Conservation (phyloP, 2,888 invertebrate genomes). For the Julus scandinavius region DNA sequence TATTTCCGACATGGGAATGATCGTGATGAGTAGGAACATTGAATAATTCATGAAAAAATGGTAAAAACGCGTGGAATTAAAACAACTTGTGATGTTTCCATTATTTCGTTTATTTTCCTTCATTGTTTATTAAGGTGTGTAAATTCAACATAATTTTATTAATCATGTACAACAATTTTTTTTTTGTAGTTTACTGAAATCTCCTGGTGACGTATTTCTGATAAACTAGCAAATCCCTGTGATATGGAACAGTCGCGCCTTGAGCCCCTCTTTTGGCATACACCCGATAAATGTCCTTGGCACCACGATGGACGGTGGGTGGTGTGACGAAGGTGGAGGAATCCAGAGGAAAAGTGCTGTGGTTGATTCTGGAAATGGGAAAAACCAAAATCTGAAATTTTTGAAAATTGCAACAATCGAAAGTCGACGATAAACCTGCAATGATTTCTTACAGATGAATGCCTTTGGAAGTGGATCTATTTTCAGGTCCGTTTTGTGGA, state of each 20-base stretch:
- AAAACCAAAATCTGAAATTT: background rate
- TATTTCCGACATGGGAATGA: no score
- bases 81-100: no score
- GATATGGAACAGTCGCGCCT: constrained; percentile 67
- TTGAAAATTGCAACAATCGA: background rate
- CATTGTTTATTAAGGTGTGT: no score
- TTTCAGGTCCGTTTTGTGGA: constrained; percentile 4
- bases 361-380: constrained; percentile 68
- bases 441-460: constrained; percentile 53
- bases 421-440: background rate
- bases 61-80: no score
- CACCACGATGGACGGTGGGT: constrained; percentile 74
- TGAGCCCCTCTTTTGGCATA: constrained; percentile 73
- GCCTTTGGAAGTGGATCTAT: background rate
- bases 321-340: constrained; percentile 74
- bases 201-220: constrained; percentile 49
- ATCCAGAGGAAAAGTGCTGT: constrained; percentile 75
- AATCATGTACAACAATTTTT: no score
- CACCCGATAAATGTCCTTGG: constrained; percentile 76
- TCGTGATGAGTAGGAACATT: no score
- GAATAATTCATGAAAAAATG: no score
- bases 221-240: constrained; percentile 52
- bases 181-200: constrained; percentile 40
- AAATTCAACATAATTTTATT: no score
- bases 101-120: no score